Conservation (phyloP, 1,140 invertebrate species). For the Drosophila takahashii region DNA sequence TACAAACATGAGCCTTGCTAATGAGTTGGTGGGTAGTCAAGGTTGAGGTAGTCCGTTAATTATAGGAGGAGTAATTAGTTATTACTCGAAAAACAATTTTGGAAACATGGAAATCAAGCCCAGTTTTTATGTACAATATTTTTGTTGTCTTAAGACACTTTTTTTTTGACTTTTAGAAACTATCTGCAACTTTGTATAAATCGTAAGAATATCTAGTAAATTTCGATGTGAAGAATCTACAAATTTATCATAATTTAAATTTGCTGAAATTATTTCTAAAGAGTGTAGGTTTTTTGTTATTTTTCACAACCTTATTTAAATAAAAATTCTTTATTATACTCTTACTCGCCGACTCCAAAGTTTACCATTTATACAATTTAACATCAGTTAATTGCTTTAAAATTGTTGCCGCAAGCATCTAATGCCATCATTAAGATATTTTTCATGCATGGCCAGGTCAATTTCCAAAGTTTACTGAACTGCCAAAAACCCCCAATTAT, state of each 20-base stretch:
- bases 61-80: not conserved
- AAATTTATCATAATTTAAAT: too few relatives aligned
- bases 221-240: too few relatives aligned
- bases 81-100: not conserved
- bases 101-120: not conserved
- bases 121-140: not conserved
- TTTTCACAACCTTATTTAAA: not conserved
- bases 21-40: slow-evolving; percentile 22
- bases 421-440: slow-evolving; percentile 30
- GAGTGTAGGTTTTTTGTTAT: too few relatives aligned
- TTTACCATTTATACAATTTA: not conserved
- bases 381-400: not conserved
- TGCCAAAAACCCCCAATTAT: slow-evolving; percentile 33
- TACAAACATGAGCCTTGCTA: slow-evolving; percentile 12
- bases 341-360: not conserved
- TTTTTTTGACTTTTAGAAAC: too few relatives aligned
- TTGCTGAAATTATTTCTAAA: too few relatives aligned
- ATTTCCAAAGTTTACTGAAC: slow-evolving; percentile 31
- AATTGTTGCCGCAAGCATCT: slow-evolving; percentile 27
- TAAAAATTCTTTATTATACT: too few relatives aligned
- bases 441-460: slow-evolving; percentile 28
- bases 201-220: too few relatives aligned
- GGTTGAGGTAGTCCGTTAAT: slow-evolving; percentile 26
- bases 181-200: too few relatives aligned
- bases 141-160: not conserved